Base-by-base conservation (phyloP, 2,888 invertebrate species). In the Bombylius major region DNA sequence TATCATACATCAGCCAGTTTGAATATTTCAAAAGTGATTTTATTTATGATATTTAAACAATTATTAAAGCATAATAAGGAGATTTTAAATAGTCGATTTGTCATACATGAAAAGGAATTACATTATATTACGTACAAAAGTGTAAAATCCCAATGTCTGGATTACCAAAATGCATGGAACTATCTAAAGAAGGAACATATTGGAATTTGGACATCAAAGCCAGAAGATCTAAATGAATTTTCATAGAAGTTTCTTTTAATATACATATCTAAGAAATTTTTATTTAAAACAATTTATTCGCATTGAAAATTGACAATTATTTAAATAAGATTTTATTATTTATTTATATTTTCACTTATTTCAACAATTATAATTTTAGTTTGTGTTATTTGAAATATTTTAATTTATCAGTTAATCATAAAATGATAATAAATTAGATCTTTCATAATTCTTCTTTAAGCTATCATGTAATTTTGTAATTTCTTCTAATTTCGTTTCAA, bases 401-500 rank as follows among this genome's bases (percentile, higher is more conserved):
- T 3, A 23, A 23, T 23, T 23, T 23, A 23, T 23, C 23, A 23
- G 23, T 54, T 45, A 54, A 45, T 54, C 54, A 14, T 50, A 50
- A 59, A 81, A 85, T 13, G 84, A 82, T 14, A 82, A 74, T 60
- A 80, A 81, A 66, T 85, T 81, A 3, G 82, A 80, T 63, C 83
- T 71, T 64, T 88, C 85, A 61, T 86, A 86, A 62, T 90, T 89
- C 60, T 86, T 78, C 55, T 87, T 77, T 54, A 89, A 80, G 0
- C 82, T 81, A 59, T 88, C 87, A 66, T 88, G 87, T 65, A 90
- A 83, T 59, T 87, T 86, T 32, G 86, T 82, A 34, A 94, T 80
- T 55, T 90, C 87, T 65, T 93, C 91, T 51, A 93, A 77, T 65
- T 87, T 87, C 33, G 84, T 82, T 31, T 84, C 82, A 45, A 94